Conservation (phyloP, 2,888 invertebrate genomes). For the Archips crataeganus region DNA sequence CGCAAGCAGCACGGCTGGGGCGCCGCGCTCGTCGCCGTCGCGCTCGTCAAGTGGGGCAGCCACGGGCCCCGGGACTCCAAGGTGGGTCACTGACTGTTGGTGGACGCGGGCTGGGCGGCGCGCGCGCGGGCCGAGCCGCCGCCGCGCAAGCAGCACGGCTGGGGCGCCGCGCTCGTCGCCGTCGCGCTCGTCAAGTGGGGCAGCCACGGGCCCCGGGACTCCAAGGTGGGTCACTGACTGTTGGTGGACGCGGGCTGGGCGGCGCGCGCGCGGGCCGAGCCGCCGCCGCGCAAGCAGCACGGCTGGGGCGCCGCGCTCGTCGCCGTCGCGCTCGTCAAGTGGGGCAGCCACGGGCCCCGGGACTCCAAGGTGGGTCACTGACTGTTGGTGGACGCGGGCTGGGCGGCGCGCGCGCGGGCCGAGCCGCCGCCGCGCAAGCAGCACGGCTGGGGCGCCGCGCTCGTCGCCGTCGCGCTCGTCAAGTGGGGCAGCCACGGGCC, state of each 20-base stretch:
- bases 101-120: constrained; percentile 76
- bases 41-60: constrained; percentile 89
- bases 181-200: constrained; percentile 90
- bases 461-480: constrained; percentile 90
- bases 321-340: constrained; percentile 90
- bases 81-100: constrained; percentile 80
- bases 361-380: constrained; percentile 82
- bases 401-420: constrained; percentile 61
- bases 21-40: constrained; percentile 91
- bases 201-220: constrained; percentile 85
- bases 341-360: constrained; percentile 87
- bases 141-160: constrained; percentile 84
- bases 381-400: constrained; percentile 86
- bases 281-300: constrained; percentile 83
- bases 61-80: constrained; percentile 87
- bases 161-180: constrained; percentile 92
- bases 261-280: constrained; percentile 65
- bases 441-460: constrained; percentile 90
- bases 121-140: constrained; percentile 74
- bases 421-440: constrained; percentile 81
- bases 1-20: constrained; percentile 87
- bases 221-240: constrained; percentile 82
- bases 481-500: constrained; percentile 89
- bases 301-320: constrained; percentile 91
- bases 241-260: constrained; percentile 84